These are phyloP conservation scores for Philaethria dido DNA, from an alignment of 2,888 invertebrate genomes.

Conservation along the genomic window DNA sequence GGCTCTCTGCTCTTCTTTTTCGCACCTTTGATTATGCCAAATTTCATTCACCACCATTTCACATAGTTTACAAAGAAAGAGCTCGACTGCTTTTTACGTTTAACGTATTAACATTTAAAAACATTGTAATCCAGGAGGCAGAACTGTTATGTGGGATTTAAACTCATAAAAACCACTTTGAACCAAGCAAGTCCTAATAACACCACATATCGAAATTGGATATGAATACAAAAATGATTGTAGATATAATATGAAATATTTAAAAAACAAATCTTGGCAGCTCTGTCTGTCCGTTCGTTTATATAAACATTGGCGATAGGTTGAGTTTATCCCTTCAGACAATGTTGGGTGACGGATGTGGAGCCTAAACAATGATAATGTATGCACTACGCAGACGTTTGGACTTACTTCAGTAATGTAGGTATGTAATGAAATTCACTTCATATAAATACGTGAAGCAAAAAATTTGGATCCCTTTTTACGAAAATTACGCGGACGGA, in stretches of 20 bases:
- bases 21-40: too few relatives aligned
- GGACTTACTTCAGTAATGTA: background rate
- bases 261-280: slow-evolving; percentile 19
- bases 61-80: too few relatives aligned
- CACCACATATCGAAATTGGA: background rate
- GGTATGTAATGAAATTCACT: background rate
- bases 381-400: background rate
- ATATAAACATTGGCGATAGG: slow-evolving; percentile 23
- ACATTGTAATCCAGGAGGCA: too few relatives aligned
- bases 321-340: slow-evolving; percentile 5
- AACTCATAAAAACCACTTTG: background rate
- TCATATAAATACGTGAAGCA: background rate
- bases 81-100: too few relatives aligned
- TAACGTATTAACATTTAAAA: too few relatives aligned
- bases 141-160: background rate
- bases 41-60: too few relatives aligned
- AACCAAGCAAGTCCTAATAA: background rate
- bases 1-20: too few relatives aligned
- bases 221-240: background rate
- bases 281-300: slow-evolving; percentile 13
- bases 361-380: slow-evolving; percentile 19
- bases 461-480: too few relatives aligned
- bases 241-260: slow-evolving; percentile 14
- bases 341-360: slow-evolving; percentile 23
- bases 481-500: too few relatives aligned